Base-by-base conservation (phyloP, 2,888 invertebrate genomes). In the Phasia obesa region DNA sequence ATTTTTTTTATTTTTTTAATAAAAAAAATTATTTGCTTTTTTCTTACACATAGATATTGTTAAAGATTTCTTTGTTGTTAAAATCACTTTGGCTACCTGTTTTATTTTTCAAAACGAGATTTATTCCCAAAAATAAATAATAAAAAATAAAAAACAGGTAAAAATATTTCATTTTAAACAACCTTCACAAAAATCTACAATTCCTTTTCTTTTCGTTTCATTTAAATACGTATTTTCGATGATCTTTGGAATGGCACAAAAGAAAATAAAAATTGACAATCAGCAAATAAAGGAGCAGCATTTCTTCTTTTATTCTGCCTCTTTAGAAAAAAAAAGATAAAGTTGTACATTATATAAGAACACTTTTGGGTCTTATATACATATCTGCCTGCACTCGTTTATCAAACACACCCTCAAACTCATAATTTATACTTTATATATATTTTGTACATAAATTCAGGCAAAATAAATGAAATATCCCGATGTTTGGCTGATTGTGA, bases 121-220 rank as follows among this genome's bases (percentile, higher is more conserved):
- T 19, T 7, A 9, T 47, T 47, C 17, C 17, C 44, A 7, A 47
- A n/a, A n/a, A n/a, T n/a, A n/a, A n/a, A n/a, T n/a, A n/a, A n/a
- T n/a, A n/a, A n/a, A n/a, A n/a, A n/a, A n/a, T n/a, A n/a, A n/a
- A 44, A 47, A 47, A 47, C 44, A 47, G 17, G 44, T 17, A 64
- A 55, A 47, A 25, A 47, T 27, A 57, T 70, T 57, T 42, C 7
- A 7, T 59, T 31, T 59, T 19, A 19, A 74, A 65, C 65, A 81
- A 81, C 83, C 79, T 83, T 83, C 83, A 83, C 67, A 76, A 76
- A 83, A 75, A 83, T 76, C 79, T 76, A 57, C 44, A 74, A 74
- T 82, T 76, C 83, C 64, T 71, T 79, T 69, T 70, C 64, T 71
- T 70, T 64, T 74, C 79, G 25, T 76, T 64, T 74, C 79, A 31